phyloP scores from a whole-genome alignment of 2,797 vertebrate genomes.

The Phoebastria nigripes region DNA sequence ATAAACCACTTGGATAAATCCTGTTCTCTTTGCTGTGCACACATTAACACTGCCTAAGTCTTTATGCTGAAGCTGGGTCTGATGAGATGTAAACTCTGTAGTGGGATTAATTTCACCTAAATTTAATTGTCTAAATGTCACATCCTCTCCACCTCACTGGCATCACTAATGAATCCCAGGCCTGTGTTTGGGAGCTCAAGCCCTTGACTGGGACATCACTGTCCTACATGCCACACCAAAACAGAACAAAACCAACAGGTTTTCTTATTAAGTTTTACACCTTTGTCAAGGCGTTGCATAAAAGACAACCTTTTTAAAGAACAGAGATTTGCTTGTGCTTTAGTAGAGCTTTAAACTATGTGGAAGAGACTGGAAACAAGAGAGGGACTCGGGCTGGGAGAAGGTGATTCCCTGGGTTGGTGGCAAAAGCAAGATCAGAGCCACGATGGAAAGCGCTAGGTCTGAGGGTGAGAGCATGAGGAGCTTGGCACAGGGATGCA shows the following conservation, averaged over 20 bases:
- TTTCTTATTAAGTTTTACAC: background rate
- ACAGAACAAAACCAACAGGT: background rate
- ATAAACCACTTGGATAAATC: background rate
- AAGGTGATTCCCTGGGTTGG: background rate
- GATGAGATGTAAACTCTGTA: background rate
- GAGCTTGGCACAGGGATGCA: background rate
- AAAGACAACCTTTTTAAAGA: background rate
- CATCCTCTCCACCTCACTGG: background rate
- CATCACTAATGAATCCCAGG: background rate
- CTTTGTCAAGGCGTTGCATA: background rate
- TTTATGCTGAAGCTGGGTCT: background rate
- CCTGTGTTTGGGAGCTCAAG: background rate
- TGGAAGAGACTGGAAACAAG: background rate
- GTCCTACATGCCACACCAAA: background rate
- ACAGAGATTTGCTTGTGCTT: background rate
- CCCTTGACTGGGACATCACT: background rate
- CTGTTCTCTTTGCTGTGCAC: background rate
- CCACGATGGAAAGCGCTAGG: fast-evolving
- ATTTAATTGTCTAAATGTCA: background rate
- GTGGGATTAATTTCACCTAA: background rate
- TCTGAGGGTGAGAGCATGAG: background rate
- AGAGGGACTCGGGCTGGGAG: background rate
- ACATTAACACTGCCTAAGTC: background rate
- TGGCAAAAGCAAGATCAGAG: background rate
- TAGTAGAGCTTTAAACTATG: background rate